Percentiles rank a stretch among this genome's conserved stretches.
Evolutionary conservation across 1,140 invertebrate genomes (phyloP).

Genomic region (Aricia agestis): DNA sequence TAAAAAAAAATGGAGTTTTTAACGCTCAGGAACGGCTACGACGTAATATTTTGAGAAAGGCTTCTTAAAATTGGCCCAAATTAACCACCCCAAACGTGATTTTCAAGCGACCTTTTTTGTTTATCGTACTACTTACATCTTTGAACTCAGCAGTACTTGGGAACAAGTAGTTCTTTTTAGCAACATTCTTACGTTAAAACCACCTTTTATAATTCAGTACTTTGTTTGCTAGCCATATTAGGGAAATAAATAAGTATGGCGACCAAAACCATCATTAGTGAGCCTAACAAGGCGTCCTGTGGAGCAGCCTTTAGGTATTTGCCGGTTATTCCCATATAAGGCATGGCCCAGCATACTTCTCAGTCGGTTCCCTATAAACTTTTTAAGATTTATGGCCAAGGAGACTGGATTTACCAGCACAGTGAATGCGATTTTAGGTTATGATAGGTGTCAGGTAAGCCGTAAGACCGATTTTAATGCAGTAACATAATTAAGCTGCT

Average conservation of each 20-base stretch:
- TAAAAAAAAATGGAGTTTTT: no score
- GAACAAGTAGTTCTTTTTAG: not conserved
- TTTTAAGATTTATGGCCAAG: not conserved
- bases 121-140: no score
- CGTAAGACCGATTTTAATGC: no score
- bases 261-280: slow-evolving; percentile 7
- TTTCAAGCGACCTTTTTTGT: no score
- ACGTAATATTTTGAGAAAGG: no score
- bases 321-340: not conserved
- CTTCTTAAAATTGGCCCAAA: no score
- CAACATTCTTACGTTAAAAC: not conserved
- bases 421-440: no score
- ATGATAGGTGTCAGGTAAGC: no score
- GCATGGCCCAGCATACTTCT: not conserved
- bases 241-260: slow-evolving; percentile 5
- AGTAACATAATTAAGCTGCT: no score
- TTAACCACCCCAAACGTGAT: no score
- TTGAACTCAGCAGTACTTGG: no score
- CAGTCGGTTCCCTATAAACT: not conserved
- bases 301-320: slow-evolving; percentile 9
- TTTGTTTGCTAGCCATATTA: not conserved
- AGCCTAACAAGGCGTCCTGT: slow-evolving; percentile 8
- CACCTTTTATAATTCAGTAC: not conserved
- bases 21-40: no score
- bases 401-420: not conserved